Evolutionary conservation across 2,797 vertebrate genomes (phyloP).

Genomic region (Myioborus melanocephalus): DNA sequence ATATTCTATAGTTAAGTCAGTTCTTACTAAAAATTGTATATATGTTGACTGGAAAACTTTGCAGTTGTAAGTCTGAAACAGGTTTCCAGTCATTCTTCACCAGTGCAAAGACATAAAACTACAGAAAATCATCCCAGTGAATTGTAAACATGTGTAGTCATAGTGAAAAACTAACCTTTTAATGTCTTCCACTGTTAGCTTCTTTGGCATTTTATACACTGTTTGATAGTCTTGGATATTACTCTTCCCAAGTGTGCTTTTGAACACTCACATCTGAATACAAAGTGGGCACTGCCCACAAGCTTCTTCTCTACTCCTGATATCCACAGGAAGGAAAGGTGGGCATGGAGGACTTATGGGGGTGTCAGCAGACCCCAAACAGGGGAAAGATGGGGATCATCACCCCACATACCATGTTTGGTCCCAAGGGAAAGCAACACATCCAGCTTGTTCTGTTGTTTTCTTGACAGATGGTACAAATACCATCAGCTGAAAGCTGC

Average conservation of each 20-base stretch:
- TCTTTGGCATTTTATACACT: not conserved
- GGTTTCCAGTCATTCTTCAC: not conserved
- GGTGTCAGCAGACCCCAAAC: not conserved
- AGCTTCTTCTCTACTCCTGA: not conserved
- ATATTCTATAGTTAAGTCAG: not conserved
- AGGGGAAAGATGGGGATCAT: not conserved
- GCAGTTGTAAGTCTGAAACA: not conserved
- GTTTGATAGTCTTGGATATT: not conserved
- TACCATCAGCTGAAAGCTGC: not conserved
- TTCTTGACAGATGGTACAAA: not conserved
- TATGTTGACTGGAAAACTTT: not conserved
- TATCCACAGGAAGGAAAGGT: not conserved
- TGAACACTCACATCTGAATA: not conserved
- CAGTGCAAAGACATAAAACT: not conserved
- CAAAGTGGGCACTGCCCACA: not conserved
- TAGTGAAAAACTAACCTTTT: not conserved
- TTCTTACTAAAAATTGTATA: not conserved
- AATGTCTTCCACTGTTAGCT: not conserved
- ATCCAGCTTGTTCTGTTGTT: not conserved
- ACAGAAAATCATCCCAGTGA: not conserved
- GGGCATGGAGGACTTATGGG: not conserved
- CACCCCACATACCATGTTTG: not conserved
- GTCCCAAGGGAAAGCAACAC: not conserved
- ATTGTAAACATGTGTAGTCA: not conserved
- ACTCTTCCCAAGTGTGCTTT: not conserved